Conservation (phyloP, 1,140 invertebrate species). For the Drosophila lacteicornis region DNA sequence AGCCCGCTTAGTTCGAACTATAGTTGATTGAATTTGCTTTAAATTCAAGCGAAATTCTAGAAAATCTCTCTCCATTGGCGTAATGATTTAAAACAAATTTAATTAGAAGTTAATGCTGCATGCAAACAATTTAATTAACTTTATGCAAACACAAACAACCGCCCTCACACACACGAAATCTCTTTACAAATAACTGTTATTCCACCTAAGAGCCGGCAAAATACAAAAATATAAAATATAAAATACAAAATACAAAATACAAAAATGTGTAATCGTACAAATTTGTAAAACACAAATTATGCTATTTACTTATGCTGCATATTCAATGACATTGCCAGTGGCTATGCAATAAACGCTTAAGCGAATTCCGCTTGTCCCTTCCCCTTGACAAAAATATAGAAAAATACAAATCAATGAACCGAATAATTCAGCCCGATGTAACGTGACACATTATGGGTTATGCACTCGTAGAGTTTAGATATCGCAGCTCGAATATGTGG, state of each 20-base stretch:
- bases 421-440: constrained; percentile 22
- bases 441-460: constrained; percentile 32
- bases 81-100: constrained; percentile 62
- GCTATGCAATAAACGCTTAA: constrained; percentile 42
- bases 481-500: not conserved
- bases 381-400: constrained; percentile 12
- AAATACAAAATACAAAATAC: not conserved
- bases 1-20: constrained; percentile 27
- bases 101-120: constrained; percentile 67
- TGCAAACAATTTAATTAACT: constrained; percentile 74
- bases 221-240: constrained; percentile 20
- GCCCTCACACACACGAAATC: constrained; percentile 26
- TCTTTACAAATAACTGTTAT: constrained; percentile 52
- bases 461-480: constrained; percentile 5
- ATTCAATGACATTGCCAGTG: constrained; percentile 34
- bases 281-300: constrained; percentile 55
- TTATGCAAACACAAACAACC: constrained; percentile 50
- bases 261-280: constrained; percentile 35
- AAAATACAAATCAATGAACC: constrained; percentile 39
- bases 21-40: constrained; percentile 54
- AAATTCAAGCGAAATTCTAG: constrained; percentile 28
- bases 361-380: constrained; percentile 19
- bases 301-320: constrained; percentile 48
- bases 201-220: constrained; percentile 27
- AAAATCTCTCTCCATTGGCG: constrained; percentile 16